Evolutionary conservation across 1,140 invertebrate genomes (phyloP), one percentile per base, ranked within the genome.

Genomic region (Danaus plexippus): DNA sequence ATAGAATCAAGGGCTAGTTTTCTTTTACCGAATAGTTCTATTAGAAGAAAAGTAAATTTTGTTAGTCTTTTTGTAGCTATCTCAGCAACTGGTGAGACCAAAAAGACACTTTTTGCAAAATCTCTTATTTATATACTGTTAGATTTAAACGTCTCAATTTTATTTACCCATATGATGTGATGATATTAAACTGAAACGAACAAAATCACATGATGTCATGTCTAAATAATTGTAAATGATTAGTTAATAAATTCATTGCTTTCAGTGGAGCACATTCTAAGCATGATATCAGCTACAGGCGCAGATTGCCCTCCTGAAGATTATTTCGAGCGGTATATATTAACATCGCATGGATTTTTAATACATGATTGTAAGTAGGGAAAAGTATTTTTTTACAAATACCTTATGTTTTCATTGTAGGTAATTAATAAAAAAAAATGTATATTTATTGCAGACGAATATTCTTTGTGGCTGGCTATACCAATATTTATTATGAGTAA

Each of bases 401-500:
- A 13, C 15, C 15, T 15, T 43, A 32, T 32, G 7, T 50, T 22
- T n/a, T 48, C 40, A 47, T 63, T 47, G 32, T 52, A n/a, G n/a
- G n/a, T n/a, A 48, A 44, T 12, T 12, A 50, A 50, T 15, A 4
- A 4, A 32, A 32, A 32, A 32, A 4, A 4, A 4, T 32, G 46
- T 8, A 54, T n/a, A 43, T 12, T 48, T 47, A 22, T 72, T 65
- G 7, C 57, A 81, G 80, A 65, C 18, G 73, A 80, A 53, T 85
- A 85, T 61, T 64, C 49, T 10, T 40, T 74, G 11, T 75, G 70
- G 69, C 11, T 73, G 12, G 81, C 67, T 6, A 65, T 85, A 53
- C 66, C 69, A 8, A 57, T 81, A 15, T 78, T 82, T 45, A 56
- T 90, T 8, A 47, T 90, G 2, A 92, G 91, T 71, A 89, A 91